Evolutionary conservation across 2,797 vertebrate species (phyloP), one percentile per base, ranked within the genome.

Genomic region (Enteromius unitaeniatus): DNA sequence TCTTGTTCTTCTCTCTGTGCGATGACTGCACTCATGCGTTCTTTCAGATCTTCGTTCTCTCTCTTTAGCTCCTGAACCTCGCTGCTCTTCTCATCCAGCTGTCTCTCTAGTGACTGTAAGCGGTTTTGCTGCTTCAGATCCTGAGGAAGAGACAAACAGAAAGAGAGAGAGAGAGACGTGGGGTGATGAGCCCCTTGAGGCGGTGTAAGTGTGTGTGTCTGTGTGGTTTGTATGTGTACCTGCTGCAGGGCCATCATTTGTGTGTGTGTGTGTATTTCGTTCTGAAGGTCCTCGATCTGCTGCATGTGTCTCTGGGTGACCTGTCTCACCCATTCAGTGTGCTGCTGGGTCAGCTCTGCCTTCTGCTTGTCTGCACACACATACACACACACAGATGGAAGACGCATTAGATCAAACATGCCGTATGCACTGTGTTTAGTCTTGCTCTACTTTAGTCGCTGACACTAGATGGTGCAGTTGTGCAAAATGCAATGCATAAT

Each of bases 231-330:
- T 42, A 67, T 68, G 82, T 53, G 58, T 85, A 96, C 95, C 93
- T 96, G 94, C 89, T 96, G 96, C 49, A 94, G 91, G 55, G 94
- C 95, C 93, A 95, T 96, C 91, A 94, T 91, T 72, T 95, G 92
- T 42, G 93, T 95, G 91, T 94, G 93, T 28, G 93, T 95, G 75
- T 93, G 94, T 68, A 96, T 93, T 83, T 98, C 95, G 0, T 92
- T 91, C 89, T 95, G 96, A 21, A 98, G 94, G 42, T 94, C 94
- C 77, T 96, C 96, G 80, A 96, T 92, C 91, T 97, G 96, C 92
- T 97, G 95, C 95, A 95, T 96, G 87, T 97, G 96, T 90, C 95
- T 94, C 92, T 95, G 95, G 86, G 95, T 95, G 90, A 95, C 92
- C 91, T 96, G 95, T 76, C 93, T 90, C 8, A 91, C 94, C 93